phyloP scores from a whole-genome alignment of 2,888 invertebrate species.

The Melanophora roralis region DNA sequence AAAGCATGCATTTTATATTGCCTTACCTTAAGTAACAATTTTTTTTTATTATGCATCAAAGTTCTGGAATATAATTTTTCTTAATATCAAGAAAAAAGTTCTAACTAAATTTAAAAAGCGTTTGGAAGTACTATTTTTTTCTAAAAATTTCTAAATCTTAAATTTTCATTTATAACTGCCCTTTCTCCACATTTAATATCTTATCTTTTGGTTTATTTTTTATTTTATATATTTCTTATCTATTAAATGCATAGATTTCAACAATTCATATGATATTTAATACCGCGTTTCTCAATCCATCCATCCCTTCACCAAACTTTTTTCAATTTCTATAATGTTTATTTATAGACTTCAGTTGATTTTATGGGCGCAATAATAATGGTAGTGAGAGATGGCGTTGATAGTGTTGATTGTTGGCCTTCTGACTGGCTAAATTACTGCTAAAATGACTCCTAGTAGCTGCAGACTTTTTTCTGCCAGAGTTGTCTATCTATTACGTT shows the following conservation, averaged over 20 bases:
- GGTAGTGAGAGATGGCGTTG: slow-evolving; percentile 17
- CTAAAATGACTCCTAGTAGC: background rate
- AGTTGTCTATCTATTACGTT: slow-evolving; percentile 18
- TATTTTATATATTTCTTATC: background rate
- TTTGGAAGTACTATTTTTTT: no score
- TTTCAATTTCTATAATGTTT: slow-evolving; percentile 34
- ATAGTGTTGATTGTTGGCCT: slow-evolving; percentile 35
- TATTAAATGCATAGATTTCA: slow-evolving; percentile 32
- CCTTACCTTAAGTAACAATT: no score
- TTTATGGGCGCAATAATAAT: slow-evolving; percentile 36
- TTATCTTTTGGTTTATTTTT: background rate
- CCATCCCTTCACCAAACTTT: slow-evolving; percentile 28
- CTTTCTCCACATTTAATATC: background rate
- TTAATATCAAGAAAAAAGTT: no score
- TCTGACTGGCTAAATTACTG: background rate
- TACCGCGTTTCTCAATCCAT: background rate
- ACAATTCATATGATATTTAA: background rate
- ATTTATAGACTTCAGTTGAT: slow-evolving; percentile 47
- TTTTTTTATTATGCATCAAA: no score
- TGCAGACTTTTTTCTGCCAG: slow-evolving; percentile 18
- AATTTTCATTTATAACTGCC: no score
- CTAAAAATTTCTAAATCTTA: no score
- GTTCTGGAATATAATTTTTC: no score
- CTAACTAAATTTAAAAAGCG: no score
- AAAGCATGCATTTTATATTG: no score